Conservation (phyloP, 2,888 invertebrate species). For the Cancer borealis region DNA sequence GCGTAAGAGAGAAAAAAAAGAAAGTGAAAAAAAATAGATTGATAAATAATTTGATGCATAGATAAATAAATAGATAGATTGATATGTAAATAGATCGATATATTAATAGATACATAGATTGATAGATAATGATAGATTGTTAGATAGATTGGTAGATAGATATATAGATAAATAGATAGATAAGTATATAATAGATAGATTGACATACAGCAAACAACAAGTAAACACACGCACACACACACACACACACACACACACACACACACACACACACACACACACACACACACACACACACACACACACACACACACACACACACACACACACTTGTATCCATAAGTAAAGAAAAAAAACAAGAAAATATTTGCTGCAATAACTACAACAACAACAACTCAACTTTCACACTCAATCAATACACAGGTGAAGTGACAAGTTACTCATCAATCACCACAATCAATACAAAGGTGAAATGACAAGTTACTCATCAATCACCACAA, state of each 20-base stretch:
- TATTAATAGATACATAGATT: too few relatives aligned
- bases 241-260: slow-evolving; percentile 13
- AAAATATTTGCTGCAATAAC: too few relatives aligned
- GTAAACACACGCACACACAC: not conserved
- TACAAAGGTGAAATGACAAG: not conserved
- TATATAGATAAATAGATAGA: not conserved
- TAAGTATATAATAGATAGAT: not conserved
- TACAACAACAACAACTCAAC: not conserved
- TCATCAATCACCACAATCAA: not conserved
- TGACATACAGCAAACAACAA: not conserved
- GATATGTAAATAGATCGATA: too few relatives aligned
- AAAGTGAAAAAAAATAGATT: too few relatives aligned
- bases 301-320: slow-evolving; percentile 16
- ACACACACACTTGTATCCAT: not conserved
- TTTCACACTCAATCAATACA: too few relatives aligned
- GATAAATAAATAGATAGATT: too few relatives aligned
- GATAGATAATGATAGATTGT: too few relatives aligned
- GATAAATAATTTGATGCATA: too few relatives aligned
- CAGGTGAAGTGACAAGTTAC: too few relatives aligned
- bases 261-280: slow-evolving; percentile 29
- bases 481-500: not conserved
- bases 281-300: slow-evolving; percentile 34
- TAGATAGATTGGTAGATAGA: not conserved
- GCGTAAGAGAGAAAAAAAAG: too few relatives aligned
- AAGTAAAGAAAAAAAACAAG: not conserved